A percentile compares a stretch with the other conserved stretches of the same genome.
phyloP scores from a whole-genome alignment of 64 coral and sea anemone species.

The Catalaphyllia jardinei region DNA sequence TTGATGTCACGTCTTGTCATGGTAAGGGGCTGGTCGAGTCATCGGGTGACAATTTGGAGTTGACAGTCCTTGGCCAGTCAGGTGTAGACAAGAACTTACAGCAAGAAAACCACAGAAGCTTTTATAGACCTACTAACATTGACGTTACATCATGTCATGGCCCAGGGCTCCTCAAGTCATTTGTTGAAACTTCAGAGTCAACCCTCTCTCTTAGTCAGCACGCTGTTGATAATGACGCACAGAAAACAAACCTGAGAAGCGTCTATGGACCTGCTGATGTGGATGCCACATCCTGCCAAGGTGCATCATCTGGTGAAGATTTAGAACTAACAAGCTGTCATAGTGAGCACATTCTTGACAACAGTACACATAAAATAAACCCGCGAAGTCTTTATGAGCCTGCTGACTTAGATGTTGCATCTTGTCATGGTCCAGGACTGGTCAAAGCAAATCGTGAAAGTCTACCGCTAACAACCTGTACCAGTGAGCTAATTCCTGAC shows the following conservation, averaged over 20 bases:
- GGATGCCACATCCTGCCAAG: conserved; percentile 15
- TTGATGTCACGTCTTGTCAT: conserved; percentile 58
- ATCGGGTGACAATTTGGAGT: neutral
- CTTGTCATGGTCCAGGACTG: conserved; percentile 48
- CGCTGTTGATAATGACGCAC: neutral
- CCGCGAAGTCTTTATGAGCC: conserved; percentile 26
- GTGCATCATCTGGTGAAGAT: neutral
- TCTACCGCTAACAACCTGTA: neutral
- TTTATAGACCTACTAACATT: neutral
- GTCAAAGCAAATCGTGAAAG: neutral
- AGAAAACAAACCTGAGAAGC: conserved; percentile 3
- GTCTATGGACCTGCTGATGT: conserved; percentile 24
- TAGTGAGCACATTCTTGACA: neutral
- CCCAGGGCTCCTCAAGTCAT: neutral
- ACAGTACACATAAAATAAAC: neutral
- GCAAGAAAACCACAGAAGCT: neutral
- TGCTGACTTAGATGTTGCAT: conserved; percentile 29
- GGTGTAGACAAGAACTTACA: neutral
- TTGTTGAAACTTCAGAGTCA: conserved; percentile 22
- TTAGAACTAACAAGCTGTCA: neutral
- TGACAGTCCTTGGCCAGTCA: neutral
- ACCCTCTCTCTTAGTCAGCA: neutral
- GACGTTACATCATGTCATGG: conserved; percentile 37
- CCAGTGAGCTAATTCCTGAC: neutral
- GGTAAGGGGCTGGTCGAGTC: conserved; percentile 20